Evolutionary conservation across 2,797 vertebrate genomes (phyloP), one percentile per base, ranked within the genome.

Genomic region (Pelobates cultripes): DNA sequence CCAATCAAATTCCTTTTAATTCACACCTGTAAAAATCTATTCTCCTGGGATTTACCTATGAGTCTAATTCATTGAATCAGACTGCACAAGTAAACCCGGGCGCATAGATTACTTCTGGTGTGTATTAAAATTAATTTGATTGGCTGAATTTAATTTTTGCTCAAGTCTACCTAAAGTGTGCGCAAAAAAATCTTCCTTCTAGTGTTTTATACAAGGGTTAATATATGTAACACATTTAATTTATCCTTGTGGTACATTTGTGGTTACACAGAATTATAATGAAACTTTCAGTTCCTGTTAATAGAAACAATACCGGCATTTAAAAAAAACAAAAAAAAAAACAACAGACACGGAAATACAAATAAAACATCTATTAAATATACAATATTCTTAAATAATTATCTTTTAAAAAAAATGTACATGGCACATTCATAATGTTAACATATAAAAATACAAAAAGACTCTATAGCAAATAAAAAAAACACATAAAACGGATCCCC

Each of bases 281-380:
- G 14, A 57, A 57, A 57, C 55, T 12, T 57, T 12, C 55, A 57
- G 55, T 57, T 15, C 55, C 55, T 12, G 55, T 57, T 57, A 7
- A 57, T 57, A 57, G 55, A 57, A 57, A 57, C 13, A 57, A 51
- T 6, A 51, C 47, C 1, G 3, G 3, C 12, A 10, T 60, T 60
- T 13, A 15, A 15, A 60, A 51, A 64, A 64, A 17, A 5, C 0
- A 28, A 4, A 1, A 51, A 64, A 64, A 17, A 64, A 1, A 28
- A 4, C 1, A 28, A 64, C 61, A 64, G 61, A 6, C 7, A 68
- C 6, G 70, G 7, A 61, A 5, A 76, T 71, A 64, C 44, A 70
- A 64, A 71, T 71, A 81, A 75, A 44, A 81, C 55, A 81, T 81
- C 47, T 76, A 81, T 72, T 81, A 81, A 76, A 77, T 64, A 81